These are phyloP conservation scores for Cepaea hortensis DNA, from an alignment of 2,888 invertebrate genomes.

Conservation along the genomic window DNA sequence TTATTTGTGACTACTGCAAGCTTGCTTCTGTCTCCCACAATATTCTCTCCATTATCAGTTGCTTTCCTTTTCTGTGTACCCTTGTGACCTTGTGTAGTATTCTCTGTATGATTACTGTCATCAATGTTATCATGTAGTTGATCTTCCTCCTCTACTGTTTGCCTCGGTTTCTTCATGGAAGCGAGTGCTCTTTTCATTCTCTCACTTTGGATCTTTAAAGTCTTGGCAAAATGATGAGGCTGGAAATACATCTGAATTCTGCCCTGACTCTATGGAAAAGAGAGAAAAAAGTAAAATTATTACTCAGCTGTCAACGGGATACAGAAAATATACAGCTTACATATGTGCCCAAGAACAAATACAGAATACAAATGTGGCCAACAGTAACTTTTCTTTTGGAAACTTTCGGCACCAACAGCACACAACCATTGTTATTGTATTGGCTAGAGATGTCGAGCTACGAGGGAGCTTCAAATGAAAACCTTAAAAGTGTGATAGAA, in stretches of 20 bases:
- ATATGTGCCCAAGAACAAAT: too few species aligned
- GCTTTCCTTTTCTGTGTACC: constrained; percentile 5
- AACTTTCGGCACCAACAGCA: too few species aligned
- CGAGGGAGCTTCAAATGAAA: too few species aligned
- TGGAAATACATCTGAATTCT: constrained; percentile 59
- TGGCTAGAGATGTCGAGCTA: too few species aligned
- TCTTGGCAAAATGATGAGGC: constrained; percentile 55
- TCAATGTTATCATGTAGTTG: background rate
- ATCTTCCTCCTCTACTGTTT: background rate
- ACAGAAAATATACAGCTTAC: background rate
- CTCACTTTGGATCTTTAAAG: constrained; percentile 55
- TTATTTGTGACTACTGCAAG: background rate
- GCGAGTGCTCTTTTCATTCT: constrained; percentile 54
- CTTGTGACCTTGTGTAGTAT: background rate
- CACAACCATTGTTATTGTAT: too few species aligned
- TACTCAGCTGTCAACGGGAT: background rate
- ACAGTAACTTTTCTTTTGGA: too few species aligned
- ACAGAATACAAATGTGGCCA: too few species aligned
- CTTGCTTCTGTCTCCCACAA: background rate
- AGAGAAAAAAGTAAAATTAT: background rate
- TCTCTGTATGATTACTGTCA: background rate
- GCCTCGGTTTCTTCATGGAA: constrained; percentile 23
- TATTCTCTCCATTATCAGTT: background rate
- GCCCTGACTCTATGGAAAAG: constrained; percentile 55
- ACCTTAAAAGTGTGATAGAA: too few species aligned